Base-by-base conservation (phyloP, 1,140 invertebrate genomes). In the Conopomorpha cramerella region DNA sequence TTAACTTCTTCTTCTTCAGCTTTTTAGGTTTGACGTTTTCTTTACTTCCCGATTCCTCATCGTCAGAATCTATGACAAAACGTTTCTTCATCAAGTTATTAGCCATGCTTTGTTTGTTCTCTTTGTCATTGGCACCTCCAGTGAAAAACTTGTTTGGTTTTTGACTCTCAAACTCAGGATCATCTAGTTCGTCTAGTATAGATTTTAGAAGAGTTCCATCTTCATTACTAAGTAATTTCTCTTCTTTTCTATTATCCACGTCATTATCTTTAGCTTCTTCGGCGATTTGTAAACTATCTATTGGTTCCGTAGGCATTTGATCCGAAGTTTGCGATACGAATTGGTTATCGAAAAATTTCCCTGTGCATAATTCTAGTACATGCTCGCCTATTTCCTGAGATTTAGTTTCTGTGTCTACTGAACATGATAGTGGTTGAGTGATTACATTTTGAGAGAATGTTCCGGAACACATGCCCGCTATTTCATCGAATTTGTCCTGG, bases 41-140 rank as follows among this genome's bases (percentile, higher is more conserved):
- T 16, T 54, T 39, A 18, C 49, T 46, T 17, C 60, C 59, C 45
- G 59, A 51, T 25, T 55, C 51, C 40, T 81, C 79, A 36, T 84
- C 81, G 44, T 82, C 81, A 10, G 67, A 72, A 36, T 76, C 65
- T 16, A 76, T 76, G 0, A 64, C 38, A 15, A 76, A 61, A 39
- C 55, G 71, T 33, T 62, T 71, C 39, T 58, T 72, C n/a, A 52
- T 29, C 15, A 50, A 43, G 38, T 10, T 54, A 29, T 45, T 42
- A 13, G 36, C 30, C 12, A 36, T n/a, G 38, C 17, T 36, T 2
- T 27, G 14, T 3, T 35, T n/a, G 27, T 50, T 39, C 32, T 51
- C 44, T 13, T 28, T 38, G 29, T 39, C 34, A 26, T 34, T 39
- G 15, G 28, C 39, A 13, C 41, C 45, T 33, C 40, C 46, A 25